phyloP scores from a whole-genome alignment of 64 coral and sea anemone species.

The Platygyra sinensis region DNA sequence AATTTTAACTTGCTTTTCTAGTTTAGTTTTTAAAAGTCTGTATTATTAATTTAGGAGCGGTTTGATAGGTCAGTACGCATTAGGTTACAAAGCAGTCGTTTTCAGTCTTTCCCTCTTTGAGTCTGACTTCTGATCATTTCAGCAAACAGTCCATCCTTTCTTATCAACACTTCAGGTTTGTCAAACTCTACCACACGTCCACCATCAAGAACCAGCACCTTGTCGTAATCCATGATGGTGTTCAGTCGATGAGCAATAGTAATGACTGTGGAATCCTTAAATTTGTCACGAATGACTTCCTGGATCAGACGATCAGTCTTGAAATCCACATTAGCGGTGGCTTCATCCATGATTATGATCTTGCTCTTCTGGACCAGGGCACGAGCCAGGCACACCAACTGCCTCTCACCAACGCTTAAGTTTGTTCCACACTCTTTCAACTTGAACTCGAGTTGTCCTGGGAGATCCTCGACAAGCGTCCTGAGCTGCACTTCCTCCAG shows the following conservation, averaged over 20 bases:
- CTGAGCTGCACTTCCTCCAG: constrained; percentile 6
- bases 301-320: constrained; percentile 40
- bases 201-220: neutral
- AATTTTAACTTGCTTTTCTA: too few species aligned
- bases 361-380: constrained; percentile 44
- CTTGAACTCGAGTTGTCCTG: constrained; percentile 5
- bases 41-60: too few species aligned
- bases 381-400: constrained; percentile 45
- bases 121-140: constrained; percentile 1
- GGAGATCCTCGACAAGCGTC: constrained; percentile 14
- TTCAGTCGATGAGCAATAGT: constrained; percentile 4
- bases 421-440: constrained; percentile 18
- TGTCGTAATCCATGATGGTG: constrained; percentile 4
- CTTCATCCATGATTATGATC: constrained; percentile 42
- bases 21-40: too few species aligned
- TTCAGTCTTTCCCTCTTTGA: neutral
- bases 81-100: neutral
- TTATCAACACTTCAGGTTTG: constrained; percentile 11
- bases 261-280: neutral
- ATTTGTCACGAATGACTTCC: constrained; percentile 23
- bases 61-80: too few species aligned
- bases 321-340: constrained; percentile 29
- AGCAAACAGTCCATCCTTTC: neutral
- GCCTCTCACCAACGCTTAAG: constrained; percentile 33
- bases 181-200: neutral